Evolutionary conservation across 2,797 vertebrate species (phyloP).

Genomic region (Leucoraja ocellata): DNA sequence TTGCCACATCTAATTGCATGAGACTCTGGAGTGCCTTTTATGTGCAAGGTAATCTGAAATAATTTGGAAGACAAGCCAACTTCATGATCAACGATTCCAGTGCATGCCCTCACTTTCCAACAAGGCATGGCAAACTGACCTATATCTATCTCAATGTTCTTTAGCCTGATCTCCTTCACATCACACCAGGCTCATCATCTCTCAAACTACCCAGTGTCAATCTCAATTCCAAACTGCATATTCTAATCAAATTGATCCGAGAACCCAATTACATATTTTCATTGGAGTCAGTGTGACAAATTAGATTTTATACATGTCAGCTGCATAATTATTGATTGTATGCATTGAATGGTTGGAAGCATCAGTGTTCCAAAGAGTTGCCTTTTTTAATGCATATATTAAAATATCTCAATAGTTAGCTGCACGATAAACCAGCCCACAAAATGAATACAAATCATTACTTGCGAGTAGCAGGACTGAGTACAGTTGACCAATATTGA

Average conservation of each 20-base stretch:
- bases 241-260: not conserved
- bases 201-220: too few relatives aligned
- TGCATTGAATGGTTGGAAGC: not conserved
- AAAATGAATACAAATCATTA: not conserved
- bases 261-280: not conserved
- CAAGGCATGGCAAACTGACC: not conserved
- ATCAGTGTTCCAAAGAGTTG: not conserved
- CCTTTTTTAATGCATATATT: not conserved
- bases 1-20: too few relatives aligned
- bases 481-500: not conserved
- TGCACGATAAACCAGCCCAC: not conserved
- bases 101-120: not conserved
- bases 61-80: not conserved
- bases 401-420: not conserved
- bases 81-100: not conserved
- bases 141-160: not conserved
- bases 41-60: not conserved
- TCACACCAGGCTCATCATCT: too few relatives aligned
- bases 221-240: too few relatives aligned
- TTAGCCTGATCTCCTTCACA: not conserved
- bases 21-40: not conserved
- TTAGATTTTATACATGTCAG: not conserved
- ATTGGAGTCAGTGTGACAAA: not conserved
- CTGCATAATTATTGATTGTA: not conserved
- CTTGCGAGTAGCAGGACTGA: not conserved